Evolutionary conservation across 2,797 vertebrate species (phyloP).

Genomic region (Sparus aurata): DNA sequence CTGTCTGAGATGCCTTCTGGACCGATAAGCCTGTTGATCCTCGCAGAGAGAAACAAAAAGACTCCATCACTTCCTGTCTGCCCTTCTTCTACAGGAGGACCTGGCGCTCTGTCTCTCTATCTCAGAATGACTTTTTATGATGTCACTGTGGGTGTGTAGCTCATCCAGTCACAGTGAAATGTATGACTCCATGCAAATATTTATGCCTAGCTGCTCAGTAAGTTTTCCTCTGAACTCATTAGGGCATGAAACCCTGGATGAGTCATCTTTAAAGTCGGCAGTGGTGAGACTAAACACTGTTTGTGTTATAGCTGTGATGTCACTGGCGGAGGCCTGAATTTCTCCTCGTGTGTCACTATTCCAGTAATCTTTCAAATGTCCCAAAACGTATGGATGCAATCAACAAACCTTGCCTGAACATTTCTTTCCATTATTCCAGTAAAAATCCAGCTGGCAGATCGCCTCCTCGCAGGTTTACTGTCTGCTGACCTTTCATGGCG

Average conservation of each 20-base stretch:
- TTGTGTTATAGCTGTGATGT: slow-evolving; percentile 36
- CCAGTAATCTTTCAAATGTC: slow-evolving; percentile 24
- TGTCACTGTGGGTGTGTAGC: slow-evolving; percentile 15
- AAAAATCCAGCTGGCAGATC: slow-evolving; percentile 7
- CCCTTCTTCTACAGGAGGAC: not conserved
- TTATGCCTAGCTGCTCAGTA: slow-evolving; percentile 19
- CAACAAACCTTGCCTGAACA: slow-evolving; percentile 3
- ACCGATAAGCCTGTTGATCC: slow-evolving; percentile 40
- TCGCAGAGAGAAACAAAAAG: slow-evolving; percentile 14
- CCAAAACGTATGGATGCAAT: not conserved
- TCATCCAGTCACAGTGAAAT: slow-evolving; percentile 28
- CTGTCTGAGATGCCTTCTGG: slow-evolving; percentile 23
- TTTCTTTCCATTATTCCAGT: not conserved
- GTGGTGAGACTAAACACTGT: slow-evolving; percentile 62
- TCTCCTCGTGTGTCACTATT: slow-evolving; percentile 27
- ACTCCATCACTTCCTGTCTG: slow-evolving; percentile 19
- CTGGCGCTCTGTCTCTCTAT: not conserved
- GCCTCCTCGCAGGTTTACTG: too few species aligned
- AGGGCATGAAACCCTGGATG: slow-evolving; percentile 34
- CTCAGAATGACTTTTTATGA: not conserved
- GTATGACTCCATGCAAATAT: slow-evolving; percentile 53
- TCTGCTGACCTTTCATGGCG: not conserved
- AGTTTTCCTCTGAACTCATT: slow-evolving; percentile 37
- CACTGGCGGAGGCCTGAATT: slow-evolving; percentile 18
- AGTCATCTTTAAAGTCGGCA: slow-evolving; percentile 52